Evolutionary conservation across 2,797 vertebrate genomes (phyloP), one percentile per base, ranked within the genome.

Genomic region (Coregonus sp.): DNA sequence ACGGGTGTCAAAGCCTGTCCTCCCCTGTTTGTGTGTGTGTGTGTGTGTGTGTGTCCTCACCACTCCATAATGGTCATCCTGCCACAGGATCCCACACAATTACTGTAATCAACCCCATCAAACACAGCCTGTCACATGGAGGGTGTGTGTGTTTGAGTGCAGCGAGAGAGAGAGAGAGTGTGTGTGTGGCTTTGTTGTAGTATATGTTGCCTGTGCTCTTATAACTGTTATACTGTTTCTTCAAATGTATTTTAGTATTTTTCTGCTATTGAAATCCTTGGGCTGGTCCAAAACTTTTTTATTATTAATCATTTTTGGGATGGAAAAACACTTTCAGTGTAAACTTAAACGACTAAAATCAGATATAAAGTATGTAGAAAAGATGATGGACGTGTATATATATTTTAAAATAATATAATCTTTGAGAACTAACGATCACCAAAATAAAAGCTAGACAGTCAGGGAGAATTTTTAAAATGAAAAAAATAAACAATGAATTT

Each of bases 91-190:
- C 80, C 78, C 80, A 77, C 82, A 85, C 80, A 78, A 87, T 87
- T 85, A 87, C 82, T 80, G 80, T 87, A 87, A 87, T 87, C 79
- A 78, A 72, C 72, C 80, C 70, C 75, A 87, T 84, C 81, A 85
- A 84, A 87, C 84, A 70, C 68, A 75, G 78, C 73, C 79, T 82
- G 80, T 75, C 74, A 50, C 63, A 65, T 77, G 75, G 80, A 40
- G 78, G 69, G 82, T 81, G 74, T 73, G 72, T 79, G 80, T 71
- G 37, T 69, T 50, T 50, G 29, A 35, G 9, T 52, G 11, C 33
- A 5, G 56, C 9, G 67, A 59, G 75, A 7, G 75, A 18, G 15
- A 16, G 4, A n/a, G 66, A 31, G 75, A 18, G 78, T 37, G 74
- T 69, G 78, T 76, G 69, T 75, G 79, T 73, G 74, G 76, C 77